Evolutionary conservation across 2,113 vertebrate genomes (phyloP).

Genomic region (Toxotes jaculatrix): DNA sequence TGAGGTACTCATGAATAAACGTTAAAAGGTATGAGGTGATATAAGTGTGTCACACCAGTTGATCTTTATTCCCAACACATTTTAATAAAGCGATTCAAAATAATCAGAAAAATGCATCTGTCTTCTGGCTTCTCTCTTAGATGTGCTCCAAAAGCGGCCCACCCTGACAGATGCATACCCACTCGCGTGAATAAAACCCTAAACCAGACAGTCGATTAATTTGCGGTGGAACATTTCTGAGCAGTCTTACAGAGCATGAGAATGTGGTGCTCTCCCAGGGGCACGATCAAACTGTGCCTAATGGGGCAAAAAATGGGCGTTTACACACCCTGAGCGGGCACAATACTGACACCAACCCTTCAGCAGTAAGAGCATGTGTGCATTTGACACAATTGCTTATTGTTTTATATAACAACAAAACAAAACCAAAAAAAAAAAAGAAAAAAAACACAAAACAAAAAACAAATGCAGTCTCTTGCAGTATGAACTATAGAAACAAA

Average conservation of each 20-base stretch:
- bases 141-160: not conserved
- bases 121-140: not conserved
- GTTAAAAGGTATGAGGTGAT: not conserved
- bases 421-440: slow-evolving; percentile 36
- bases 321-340: slow-evolving; percentile 67
- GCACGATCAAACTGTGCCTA: slow-evolving; percentile 74
- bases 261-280: slow-evolving; percentile 60
- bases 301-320: slow-evolving; percentile 74
- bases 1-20: not conserved
- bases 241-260: slow-evolving; percentile 54
- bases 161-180: not conserved
- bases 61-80: not conserved
- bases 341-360: slow-evolving; percentile 64
- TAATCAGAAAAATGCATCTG: not conserved
- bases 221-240: slow-evolving; percentile 33
- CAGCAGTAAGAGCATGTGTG: slow-evolving; percentile 59
- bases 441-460: slow-evolving; percentile 26
- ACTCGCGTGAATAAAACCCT: slow-evolving; percentile 20
- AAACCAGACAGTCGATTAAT: slow-evolving; percentile 46
- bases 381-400: slow-evolving; percentile 73
- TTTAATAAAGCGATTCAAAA: slow-evolving; percentile 14
- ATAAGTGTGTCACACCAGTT: not conserved
- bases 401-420: slow-evolving; percentile 66
- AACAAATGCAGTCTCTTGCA: slow-evolving; percentile 58
- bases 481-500: slow-evolving; percentile 74